Conservation (phyloP, 2,888 invertebrate species). For the Zeuzera pyrina region DNA sequence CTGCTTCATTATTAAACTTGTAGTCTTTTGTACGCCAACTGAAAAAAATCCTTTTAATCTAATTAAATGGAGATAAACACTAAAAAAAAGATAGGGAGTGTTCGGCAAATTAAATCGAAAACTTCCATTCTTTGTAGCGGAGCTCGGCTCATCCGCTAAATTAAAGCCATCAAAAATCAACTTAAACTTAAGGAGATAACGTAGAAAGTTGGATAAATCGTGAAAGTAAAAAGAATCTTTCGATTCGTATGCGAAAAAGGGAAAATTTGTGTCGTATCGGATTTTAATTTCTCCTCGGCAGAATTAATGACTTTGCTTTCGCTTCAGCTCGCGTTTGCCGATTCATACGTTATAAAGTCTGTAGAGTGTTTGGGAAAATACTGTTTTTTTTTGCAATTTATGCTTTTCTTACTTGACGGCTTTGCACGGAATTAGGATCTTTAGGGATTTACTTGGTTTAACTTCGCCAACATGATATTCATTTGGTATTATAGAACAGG, state of each 20-base stretch:
- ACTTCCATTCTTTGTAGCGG: constrained; percentile 30
- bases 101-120: constrained; percentile 68
- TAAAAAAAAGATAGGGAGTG: constrained; percentile 58
- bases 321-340: constrained; percentile 30
- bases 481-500: too few relatives aligned
- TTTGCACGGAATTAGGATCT: too few relatives aligned
- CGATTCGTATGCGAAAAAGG: constrained; percentile 24
- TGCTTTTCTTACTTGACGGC: too few relatives aligned
- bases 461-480: too few relatives aligned
- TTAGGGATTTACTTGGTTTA: too few relatives aligned
- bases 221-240: constrained; percentile 21
- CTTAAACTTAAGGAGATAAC: constrained; percentile 3
- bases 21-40: too few relatives aligned
- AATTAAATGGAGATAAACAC: constrained; percentile 65
- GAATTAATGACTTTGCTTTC: constrained; percentile 66
- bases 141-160: constrained; percentile 19
- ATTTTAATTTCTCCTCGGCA: constrained; percentile 64
- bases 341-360: constrained; percentile 47
- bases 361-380: too few relatives aligned
- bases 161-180: constrained; percentile 12
- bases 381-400: too few relatives aligned
- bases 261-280: constrained; percentile 69
- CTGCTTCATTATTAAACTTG: too few relatives aligned
- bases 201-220: constrained; percentile 13
- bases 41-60: constrained; percentile 51